These are phyloP conservation scores for Adoxophyes honmai DNA, from an alignment of 1,140 invertebrate species.

Conservation along the genomic window DNA sequence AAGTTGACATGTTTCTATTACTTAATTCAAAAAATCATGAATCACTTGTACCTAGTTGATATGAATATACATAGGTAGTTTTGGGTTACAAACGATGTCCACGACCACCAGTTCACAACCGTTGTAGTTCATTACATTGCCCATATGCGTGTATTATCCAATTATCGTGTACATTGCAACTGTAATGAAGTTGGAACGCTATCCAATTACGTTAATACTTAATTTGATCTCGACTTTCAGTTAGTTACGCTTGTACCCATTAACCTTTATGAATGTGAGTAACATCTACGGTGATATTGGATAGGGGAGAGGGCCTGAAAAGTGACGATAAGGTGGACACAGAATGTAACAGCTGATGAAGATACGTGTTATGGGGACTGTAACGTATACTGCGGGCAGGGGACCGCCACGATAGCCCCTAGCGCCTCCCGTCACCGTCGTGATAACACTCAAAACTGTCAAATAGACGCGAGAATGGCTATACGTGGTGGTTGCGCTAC, in stretches of 20 bases:
- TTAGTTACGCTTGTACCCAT: neutral
- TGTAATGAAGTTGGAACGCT: slow-evolving; percentile 8
- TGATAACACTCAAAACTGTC: neutral
- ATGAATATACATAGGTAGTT: too few species aligned
- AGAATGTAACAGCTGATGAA: slow-evolving; percentile 51
- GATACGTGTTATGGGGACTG: slow-evolving; percentile 59
- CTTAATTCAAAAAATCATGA: too few species aligned
- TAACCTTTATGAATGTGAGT: slow-evolving; percentile 17
- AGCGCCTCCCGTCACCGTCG: neutral
- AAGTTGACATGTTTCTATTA: too few species aligned
- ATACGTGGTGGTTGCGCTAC: neutral
- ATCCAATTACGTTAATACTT: slow-evolving; percentile 12
- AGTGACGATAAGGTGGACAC: slow-evolving; percentile 43
- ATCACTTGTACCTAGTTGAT: too few species aligned
- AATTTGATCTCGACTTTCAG: slow-evolving; percentile 2
- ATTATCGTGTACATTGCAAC: slow-evolving; percentile 6
- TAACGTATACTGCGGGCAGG: slow-evolving; percentile 23
- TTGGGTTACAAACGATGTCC: too few species aligned
- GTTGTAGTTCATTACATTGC: slow-evolving; percentile 3
- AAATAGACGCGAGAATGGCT: neutral
- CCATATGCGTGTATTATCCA: slow-evolving; percentile 1
- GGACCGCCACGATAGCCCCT: neutral
- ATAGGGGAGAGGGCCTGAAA: slow-evolving; percentile 30
- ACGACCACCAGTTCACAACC: neutral
- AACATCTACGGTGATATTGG: slow-evolving; percentile 5